Percentiles rank a stretch among this genome's conserved stretches.
These are phyloP conservation scores for Monomorium pharaonis DNA, from an alignment of 1,140 invertebrate genomes.

Conservation along the genomic window DNA sequence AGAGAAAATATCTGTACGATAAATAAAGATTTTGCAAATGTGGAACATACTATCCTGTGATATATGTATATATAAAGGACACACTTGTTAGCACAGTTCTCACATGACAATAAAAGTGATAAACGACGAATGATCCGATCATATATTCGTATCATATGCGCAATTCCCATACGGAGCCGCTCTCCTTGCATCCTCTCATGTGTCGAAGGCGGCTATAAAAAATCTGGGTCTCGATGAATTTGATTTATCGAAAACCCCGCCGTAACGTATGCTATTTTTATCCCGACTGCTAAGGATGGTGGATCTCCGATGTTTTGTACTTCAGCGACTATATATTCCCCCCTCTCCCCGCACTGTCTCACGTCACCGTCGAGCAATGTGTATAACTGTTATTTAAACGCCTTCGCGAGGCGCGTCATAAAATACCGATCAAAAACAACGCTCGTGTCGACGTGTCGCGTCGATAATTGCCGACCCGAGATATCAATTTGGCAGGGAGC, in stretches of 20 bases:
- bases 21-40: conserved; percentile 18
- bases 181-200: conserved; percentile 20
- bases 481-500: conserved; percentile 25
- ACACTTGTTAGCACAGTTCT: conserved; percentile 54
- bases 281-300: background rate
- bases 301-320: background rate
- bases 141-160: conserved; percentile 44
- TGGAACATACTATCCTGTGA: background rate
- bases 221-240: conserved; percentile 47
- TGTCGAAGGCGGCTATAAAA: conserved; percentile 30
- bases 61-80: conserved; percentile 13
- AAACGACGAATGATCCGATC: conserved; percentile 42
- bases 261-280: conserved; percentile 3
- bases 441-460: background rate
- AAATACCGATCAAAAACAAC: conserved; percentile 35
- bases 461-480: conserved; percentile 40
- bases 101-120: conserved; percentile 53
- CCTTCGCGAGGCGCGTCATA: background rate
- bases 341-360: background rate
- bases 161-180: conserved; percentile 47
- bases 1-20: background rate
- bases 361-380: background rate
- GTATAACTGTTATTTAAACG: background rate
- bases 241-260: conserved; percentile 26
- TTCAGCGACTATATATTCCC: background rate